Evolutionary conservation across 2,888 invertebrate genomes (phyloP), one percentile per base, ranked within the genome.

Genomic region (Synergus japonicus): DNA sequence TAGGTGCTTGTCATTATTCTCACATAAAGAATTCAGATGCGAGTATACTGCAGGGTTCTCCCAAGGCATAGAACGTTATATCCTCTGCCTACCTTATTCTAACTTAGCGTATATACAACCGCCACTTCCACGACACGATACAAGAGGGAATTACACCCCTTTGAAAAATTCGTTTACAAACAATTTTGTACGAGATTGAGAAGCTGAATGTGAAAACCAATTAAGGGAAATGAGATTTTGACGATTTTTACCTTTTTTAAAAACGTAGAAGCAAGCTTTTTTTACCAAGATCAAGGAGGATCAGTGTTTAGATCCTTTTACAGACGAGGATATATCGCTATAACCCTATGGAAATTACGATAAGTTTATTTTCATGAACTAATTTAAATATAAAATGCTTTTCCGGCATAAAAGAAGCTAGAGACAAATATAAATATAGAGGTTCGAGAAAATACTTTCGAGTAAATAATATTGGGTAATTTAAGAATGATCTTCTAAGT

Each of bases 11-110:
- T 86, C 87, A 86, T 89, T 88, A 87, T 87, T 88, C 85, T 84
- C 86, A 84, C 87, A 87, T 89, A 85, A 88, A 89, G 85, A 88
- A 88, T 89, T 88, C 86, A 87, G 85, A 84, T 85, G 85, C 81
- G 84, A 84, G 85, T 84, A 81, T 85, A 86, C 86, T 81, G 81
- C 83, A 80, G 79, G 79, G 77, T 79, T 82, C 81, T 82, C 81
- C 81, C 79, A 79, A 81, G 82, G 81, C 80, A 80, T 73, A 78
- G 73, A 78, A 73, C 54, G 54, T 54, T 54, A 58, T 73, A 73
- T 41, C 7, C 22, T 37, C 15, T 49, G 13, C 69, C 69, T 69
- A 29, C 49, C 46, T 73, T 54, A 73, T 49, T 54, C 37, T 73
- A 73, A 73, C 73, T 73, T 73, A 73, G 37, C 73, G 73, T 37